Percentiles rank a stretch among this genome's conserved stretches.
These are phyloP conservation scores for Pheosia gnoma DNA, from an alignment of 2,888 invertebrate species.

Conservation along the genomic window DNA sequence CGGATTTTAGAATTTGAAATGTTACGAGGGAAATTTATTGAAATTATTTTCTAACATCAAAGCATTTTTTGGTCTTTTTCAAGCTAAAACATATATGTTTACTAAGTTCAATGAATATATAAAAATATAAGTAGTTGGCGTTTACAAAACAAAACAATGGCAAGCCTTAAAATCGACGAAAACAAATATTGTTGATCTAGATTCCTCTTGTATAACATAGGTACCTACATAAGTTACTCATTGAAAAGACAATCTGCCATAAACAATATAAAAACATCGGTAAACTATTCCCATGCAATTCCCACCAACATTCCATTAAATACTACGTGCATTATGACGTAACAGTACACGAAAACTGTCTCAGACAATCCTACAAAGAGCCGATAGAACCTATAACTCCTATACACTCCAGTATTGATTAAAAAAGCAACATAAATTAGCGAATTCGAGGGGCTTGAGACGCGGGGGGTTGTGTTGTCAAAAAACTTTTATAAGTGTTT, in stretches of 20 bases:
- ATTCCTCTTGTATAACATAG: too few species aligned
- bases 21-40: neutral
- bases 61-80: neutral
- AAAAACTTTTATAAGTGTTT: slow-evolving; percentile 85
- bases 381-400: slow-evolving; percentile 64
- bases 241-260: too few species aligned
- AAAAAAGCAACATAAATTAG: slow-evolving; percentile 85
- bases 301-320: slow-evolving; percentile 11
- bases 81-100: too few species aligned
- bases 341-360: slow-evolving; percentile 37
- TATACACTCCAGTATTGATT: slow-evolving; percentile 77
- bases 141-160: too few species aligned
- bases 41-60: neutral
- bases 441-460: slow-evolving; percentile 73
- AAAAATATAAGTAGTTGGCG: too few species aligned
- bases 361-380: slow-evolving; percentile 41
- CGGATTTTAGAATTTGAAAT: slow-evolving; percentile 25
- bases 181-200: too few species aligned
- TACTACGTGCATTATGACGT: slow-evolving; percentile 24
- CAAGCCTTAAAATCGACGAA: too few species aligned
- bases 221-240: too few species aligned
- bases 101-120: too few species aligned
- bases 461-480: slow-evolving; percentile 74
- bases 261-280: too few species aligned
- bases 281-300: too few species aligned